These are phyloP conservation scores for Drosophila nebulosa DNA, from an alignment of 1,140 invertebrate species.

Conservation along the genomic window DNA sequence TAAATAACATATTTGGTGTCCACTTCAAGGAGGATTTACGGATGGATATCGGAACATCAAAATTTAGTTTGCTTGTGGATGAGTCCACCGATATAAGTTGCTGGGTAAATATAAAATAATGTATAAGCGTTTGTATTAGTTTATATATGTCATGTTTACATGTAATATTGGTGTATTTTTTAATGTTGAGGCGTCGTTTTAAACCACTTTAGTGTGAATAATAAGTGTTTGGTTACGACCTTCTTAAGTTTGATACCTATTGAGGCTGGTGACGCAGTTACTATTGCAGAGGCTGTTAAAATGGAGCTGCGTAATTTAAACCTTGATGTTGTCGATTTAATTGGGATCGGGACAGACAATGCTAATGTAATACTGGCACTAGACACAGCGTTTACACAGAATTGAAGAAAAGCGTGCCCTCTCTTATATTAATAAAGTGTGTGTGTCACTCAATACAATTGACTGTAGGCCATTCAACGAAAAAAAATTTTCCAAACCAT, in stretches of 20 bases:
- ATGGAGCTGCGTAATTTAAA: neutral
- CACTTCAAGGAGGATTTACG: conserved; percentile 1
- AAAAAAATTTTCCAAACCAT: neutral
- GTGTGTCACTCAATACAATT: neutral
- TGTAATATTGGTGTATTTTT: neutral
- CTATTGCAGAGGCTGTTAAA: neutral
- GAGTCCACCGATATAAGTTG: conserved; percentile 10
- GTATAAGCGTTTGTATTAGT: no score
- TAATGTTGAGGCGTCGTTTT: neutral
- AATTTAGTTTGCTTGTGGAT: conserved; percentile 6
- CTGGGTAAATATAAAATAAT: neutral
- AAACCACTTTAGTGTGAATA: neutral
- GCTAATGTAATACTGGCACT: neutral
- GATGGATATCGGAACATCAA: conserved; percentile 1
- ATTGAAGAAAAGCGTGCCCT: neutral
- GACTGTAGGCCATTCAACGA: neutral
- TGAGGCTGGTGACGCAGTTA: neutral
- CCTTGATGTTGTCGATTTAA: neutral
- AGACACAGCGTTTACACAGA: neutral
- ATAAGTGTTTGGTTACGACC: no score
- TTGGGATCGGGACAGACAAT: neutral
- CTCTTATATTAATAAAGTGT: neutral
- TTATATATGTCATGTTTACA: neutral
- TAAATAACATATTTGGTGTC: neutral
- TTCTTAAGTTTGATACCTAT: neutral